Conservation (phyloP, 2,797 vertebrate genomes). For the Danio kyathit region DNA sequence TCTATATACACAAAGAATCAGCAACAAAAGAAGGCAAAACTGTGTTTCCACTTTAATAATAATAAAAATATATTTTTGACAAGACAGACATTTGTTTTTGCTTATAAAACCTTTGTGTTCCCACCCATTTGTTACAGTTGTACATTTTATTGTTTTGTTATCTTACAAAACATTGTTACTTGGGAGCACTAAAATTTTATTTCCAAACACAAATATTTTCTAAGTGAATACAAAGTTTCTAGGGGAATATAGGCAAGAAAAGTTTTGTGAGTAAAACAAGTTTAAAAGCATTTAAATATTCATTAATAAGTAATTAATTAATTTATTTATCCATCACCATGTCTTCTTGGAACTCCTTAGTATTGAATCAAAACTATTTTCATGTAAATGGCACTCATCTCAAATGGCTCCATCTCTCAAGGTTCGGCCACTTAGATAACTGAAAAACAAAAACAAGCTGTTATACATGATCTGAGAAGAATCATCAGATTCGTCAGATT, state of each 20-base stretch:
- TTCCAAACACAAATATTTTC: neutral
- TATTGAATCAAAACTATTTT: neutral
- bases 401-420: conserved; percentile 14
- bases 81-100: too few species aligned
- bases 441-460: conserved; percentile 34
- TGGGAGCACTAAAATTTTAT: neutral
- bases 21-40: too few species aligned
- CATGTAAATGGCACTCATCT: neutral
- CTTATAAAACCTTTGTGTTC: too few species aligned
- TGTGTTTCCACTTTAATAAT: too few species aligned
- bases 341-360: neutral
- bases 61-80: too few species aligned
- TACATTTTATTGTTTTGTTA: too few species aligned
- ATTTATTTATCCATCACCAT: neutral
- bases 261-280: neutral
- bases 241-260: too few species aligned
- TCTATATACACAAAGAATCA: too few species aligned
- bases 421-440: conserved; percentile 58
- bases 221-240: neutral
- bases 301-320: too few species aligned
- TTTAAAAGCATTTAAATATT: neutral
- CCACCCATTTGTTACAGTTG: too few species aligned
- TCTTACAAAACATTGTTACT: neutral
- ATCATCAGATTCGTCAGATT: neutral
- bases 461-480: neutral